Base-by-base conservation (phyloP, 2,797 vertebrate species). In the Chelon labrosus region DNA sequence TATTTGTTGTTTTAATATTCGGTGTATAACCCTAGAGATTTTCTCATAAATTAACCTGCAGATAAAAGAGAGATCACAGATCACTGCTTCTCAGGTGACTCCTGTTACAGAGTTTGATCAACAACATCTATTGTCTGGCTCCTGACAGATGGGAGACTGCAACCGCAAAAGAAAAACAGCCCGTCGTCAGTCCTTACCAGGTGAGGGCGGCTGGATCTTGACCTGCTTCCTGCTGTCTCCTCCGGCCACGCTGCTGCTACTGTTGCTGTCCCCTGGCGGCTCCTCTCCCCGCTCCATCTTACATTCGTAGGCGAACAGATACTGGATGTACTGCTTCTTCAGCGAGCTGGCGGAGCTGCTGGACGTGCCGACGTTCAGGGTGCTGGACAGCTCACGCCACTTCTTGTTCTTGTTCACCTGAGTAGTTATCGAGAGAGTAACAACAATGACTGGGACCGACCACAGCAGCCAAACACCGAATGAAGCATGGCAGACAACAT, bases 361-460 rank as follows among this genome's bases (percentile, higher is more conserved):
- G 1, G 97, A 98, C 0, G 96, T 97, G 49, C 97, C 97, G 39
- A 98, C 95, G 10, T 94, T 96, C 65, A 98, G 92, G 71, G 85
- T 95, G 82, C 94, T 94, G 74, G 97, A 94, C 90, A 98, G 91
- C 89, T 98, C 97, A 9, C 96, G 96, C 97, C 97, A 98, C 91
- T 98, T 98, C 91, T 98, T 98, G 94, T 97, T 98, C 94, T 98
- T 98, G 94, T 98, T 98, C 75, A 98, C 97, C 97, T 98, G 90
- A 25, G 62, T 12, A 64, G 66, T 57, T 50, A 41, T 31, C n/a
- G 39, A 38, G 1, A 66, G 9, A 53, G 41, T 20, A 42, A 58
- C 50, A 64, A 7, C 20, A 57, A 76, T 57, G 57, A 60, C 1
- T 49, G 22, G 55, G 12, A 16, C 3, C 14, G 16, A 17, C 1